A percentile compares a stretch with the other conserved stretches of the same genome.
These are phyloP conservation scores for Achroia grisella DNA, from an alignment of 1,140 invertebrate genomes.

Conservation along the genomic window DNA sequence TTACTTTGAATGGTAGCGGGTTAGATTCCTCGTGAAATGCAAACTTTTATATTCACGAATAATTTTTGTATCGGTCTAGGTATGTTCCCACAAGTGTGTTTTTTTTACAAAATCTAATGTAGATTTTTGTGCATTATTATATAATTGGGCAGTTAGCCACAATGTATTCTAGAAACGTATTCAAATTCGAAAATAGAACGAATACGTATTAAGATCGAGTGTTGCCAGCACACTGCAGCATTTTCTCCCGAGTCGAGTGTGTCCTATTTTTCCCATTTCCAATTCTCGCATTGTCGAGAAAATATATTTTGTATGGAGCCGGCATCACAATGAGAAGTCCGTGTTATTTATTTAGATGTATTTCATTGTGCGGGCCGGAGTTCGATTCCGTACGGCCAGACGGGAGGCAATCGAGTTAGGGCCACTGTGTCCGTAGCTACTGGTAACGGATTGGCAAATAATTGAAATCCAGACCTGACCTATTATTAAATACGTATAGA, in stretches of 20 bases:
- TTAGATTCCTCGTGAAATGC: too few species aligned
- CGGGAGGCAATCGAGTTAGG: constrained; percentile 39
- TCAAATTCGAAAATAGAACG: constrained; percentile 25
- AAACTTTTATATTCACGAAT: too few species aligned
- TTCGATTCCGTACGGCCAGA: constrained; percentile 43
- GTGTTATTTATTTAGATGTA: constrained; percentile 57
- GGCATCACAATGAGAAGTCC: constrained; percentile 43
- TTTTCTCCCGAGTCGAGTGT: constrained; percentile 33
- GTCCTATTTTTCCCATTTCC: constrained; percentile 36
- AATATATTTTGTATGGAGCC: constrained; percentile 53
- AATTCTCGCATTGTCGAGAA: constrained; percentile 31
- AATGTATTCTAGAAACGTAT: constrained; percentile 3
- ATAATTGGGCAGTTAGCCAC: too few species aligned
- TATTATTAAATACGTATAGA: constrained; percentile 32
- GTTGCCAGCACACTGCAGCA: constrained; percentile 26
- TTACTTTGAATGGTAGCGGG: too few species aligned
- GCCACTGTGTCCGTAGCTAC: constrained; percentile 19
- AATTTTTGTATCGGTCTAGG: too few species aligned
- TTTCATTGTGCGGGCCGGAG: constrained; percentile 36
- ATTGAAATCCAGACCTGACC: constrained; percentile 39
- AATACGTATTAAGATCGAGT: constrained; percentile 22
- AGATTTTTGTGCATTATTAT: too few species aligned
- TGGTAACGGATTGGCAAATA: constrained; percentile 49
- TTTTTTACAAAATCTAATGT: too few species aligned
- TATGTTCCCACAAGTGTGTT: too few species aligned